Base-by-base conservation (phyloP, 2,888 invertebrate genomes). In the Epirrhoe alternata region DNA sequence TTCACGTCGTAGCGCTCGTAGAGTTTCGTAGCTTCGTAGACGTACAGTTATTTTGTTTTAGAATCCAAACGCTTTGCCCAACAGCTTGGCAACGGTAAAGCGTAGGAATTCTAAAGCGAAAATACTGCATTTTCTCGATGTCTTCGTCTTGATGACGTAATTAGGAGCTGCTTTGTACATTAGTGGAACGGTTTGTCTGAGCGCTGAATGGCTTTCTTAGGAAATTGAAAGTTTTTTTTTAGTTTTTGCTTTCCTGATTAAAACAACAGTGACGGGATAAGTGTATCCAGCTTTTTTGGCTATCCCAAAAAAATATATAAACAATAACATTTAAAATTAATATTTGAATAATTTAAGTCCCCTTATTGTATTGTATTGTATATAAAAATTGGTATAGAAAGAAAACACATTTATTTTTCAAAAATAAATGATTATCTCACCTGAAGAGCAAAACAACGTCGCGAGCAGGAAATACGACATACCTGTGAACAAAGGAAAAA, bases 11-110 rank as follows among this genome's bases (percentile, higher is more conserved):
- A 24, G 10, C 10, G 1, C 35, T 35, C 5, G 35, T 35, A 35
- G 10, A 35, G 2, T 6, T 10, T 50, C 74, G 78, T 76, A 76
- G 73, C 67, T 12, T 42, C 68, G 76, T 76, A 74, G 80, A 35
- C 16, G 62, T 56, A 68, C 86, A 84, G 89, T 83, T 85, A 94
- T 94, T 96, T 94, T 89, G 97, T 97, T 97, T 97, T 96, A 97
- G 97, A 97, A 97, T 97, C 97, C 97, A 97, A 97, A 97, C 97
- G 97, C 97, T 97, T 97, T 97, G 96, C 97, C 97, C 89, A 94
- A 94, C 88, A 90, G 85, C 90, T 89, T 88, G 92, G 92, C 92
- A 92, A 96, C 96, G 97, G 97, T 97, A 97, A 97, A 97, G 97
- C 97, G 97, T 97, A 97, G 97, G 97, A 97, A 97, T 97, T 97